phyloP scores from a whole-genome alignment of 2,888 invertebrate species.

The Agrotis ipsilon region DNA sequence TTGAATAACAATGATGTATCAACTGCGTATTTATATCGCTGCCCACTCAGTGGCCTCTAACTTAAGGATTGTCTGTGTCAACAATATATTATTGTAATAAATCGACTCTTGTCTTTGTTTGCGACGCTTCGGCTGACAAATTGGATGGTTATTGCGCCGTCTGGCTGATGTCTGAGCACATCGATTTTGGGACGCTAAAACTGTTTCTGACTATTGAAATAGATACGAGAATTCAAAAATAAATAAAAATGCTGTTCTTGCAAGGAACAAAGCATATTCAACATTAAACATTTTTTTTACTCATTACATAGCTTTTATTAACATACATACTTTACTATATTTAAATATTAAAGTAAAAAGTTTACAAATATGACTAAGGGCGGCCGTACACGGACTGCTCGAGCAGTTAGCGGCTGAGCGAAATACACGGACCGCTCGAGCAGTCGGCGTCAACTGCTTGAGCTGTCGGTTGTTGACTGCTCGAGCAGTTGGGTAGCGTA shows the following conservation, averaged over 20 bases:
- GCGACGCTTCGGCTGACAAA: slow-evolving; percentile 20
- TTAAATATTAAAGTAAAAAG: too few species aligned
- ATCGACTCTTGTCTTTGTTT: slow-evolving; percentile 27
- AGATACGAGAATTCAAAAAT: too few species aligned
- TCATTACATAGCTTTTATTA: too few species aligned
- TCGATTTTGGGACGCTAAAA: slow-evolving; percentile 13
- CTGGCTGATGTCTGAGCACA: not conserved
- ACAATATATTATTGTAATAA: slow-evolving; percentile 28
- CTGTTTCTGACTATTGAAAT: not conserved
- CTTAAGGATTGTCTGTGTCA: slow-evolving; percentile 34
- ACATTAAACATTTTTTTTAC: not conserved
- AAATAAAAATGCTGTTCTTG: not conserved
- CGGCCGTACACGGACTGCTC: too few species aligned
- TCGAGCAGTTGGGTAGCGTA: too few species aligned
- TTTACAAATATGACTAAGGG: too few species aligned
- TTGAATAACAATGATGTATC: slow-evolving; percentile 49
- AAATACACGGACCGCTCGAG: too few species aligned
- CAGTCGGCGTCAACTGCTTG: too few species aligned
- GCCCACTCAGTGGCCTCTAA: slow-evolving; percentile 36
- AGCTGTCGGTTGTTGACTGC: too few species aligned
- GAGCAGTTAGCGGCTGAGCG: too few species aligned
- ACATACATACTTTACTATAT: too few species aligned
- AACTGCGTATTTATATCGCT: slow-evolving; percentile 31
- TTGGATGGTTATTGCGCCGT: slow-evolving; percentile 19
- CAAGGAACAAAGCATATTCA: not conserved